phyloP scores from a whole-genome alignment of 2,113 vertebrate species.

The Microtus oregoni region DNA sequence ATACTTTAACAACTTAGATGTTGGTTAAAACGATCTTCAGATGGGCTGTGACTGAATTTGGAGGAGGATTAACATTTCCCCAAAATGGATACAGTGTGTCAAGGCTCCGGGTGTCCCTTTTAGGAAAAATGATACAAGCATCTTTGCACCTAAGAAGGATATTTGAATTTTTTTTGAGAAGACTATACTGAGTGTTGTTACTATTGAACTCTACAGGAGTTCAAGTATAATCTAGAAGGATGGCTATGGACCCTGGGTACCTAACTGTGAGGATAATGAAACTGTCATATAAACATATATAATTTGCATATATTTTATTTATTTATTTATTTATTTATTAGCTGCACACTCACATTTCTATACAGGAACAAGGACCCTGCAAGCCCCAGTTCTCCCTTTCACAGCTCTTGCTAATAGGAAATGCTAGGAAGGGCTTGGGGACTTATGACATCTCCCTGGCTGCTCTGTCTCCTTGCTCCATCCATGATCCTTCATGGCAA shows the following conservation, averaged over 20 bases:
- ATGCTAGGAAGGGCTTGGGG: not conserved
- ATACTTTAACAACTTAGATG: constrained; percentile 40
- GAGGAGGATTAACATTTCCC: not conserved
- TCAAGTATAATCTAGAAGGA: not conserved
- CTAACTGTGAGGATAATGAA: not conserved
- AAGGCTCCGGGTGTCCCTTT: not conserved
- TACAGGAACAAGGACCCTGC: not conserved
- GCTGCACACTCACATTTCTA: not conserved
- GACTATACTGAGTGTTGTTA: not conserved
- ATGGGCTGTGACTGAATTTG: constrained; percentile 32
- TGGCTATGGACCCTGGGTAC: not conserved
- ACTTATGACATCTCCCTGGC: not conserved
- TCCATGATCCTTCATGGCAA: not conserved
- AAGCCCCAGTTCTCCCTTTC: constrained; percentile 12
- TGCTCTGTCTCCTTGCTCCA: not conserved
- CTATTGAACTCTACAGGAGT: not conserved
- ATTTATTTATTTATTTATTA: not conserved
- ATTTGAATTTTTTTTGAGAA: constrained; percentile 14
- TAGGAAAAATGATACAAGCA: not conserved
- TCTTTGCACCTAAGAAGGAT: constrained; percentile 36
- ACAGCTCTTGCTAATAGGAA: not conserved
- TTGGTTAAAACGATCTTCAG: not conserved
- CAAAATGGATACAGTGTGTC: not conserved
- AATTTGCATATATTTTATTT: not conserved
- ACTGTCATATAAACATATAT: not conserved